Conservation (phyloP, 2,113 vertebrate genomes). For the Aythya baeri region DNA sequence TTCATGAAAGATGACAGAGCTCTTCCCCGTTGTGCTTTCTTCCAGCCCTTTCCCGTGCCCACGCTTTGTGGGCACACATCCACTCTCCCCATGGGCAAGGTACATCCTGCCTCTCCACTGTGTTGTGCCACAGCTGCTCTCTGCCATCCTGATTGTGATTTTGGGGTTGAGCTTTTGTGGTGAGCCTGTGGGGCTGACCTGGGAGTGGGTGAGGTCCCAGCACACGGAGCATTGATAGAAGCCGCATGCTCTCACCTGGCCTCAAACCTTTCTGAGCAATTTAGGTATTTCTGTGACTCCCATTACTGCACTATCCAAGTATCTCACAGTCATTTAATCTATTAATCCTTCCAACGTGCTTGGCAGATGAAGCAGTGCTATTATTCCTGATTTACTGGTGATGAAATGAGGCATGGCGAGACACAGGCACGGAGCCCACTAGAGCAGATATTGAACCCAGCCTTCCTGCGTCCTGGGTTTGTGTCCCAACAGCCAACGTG, state of each 20-base stretch:
- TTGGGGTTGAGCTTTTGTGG: background rate
- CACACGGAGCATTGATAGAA: background rate
- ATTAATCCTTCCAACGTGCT: background rate
- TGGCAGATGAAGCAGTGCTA: background rate
- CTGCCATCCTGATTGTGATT: background rate
- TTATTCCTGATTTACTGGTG: background rate
- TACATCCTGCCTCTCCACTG: background rate
- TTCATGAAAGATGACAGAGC: background rate
- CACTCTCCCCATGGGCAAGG: rapidly evolving
- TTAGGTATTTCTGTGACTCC: background rate
- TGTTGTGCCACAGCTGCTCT: rapidly evolving
- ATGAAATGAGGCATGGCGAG: background rate
- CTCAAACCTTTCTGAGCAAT: background rate
- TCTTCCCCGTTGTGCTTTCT: background rate
- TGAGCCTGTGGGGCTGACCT: rapidly evolving
- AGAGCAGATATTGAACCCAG: background rate
- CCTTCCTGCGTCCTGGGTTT: background rate
- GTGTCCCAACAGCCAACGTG: background rate
- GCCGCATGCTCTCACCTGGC: rapidly evolving
- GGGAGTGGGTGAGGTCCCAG: background rate
- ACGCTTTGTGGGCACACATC: background rate
- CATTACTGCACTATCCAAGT: background rate
- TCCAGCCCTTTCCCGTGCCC: too few relatives aligned
- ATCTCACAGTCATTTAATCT: background rate
- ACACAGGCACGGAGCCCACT: rapidly evolving